A percentile compares a stretch with the other conserved stretches of the same genome.
These are phyloP conservation scores for Pangasius mekongensis DNA, from an alignment of 2,797 vertebrate species.

Conservation along the genomic window DNA sequence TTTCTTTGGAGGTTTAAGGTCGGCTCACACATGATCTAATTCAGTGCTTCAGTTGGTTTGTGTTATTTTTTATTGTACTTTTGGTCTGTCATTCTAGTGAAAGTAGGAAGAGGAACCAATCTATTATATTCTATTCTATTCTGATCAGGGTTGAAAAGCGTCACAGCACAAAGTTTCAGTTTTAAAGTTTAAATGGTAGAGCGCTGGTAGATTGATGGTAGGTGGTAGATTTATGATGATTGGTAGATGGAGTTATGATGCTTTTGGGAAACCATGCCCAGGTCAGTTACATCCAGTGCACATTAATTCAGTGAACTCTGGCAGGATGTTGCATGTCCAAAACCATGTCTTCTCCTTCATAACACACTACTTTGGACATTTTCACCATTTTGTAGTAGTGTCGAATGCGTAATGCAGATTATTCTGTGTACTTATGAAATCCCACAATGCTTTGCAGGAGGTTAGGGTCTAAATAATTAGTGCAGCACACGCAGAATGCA, in stretches of 20 bases:
- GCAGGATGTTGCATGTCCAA: background rate
- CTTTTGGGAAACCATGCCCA: background rate
- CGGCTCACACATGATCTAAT: background rate
- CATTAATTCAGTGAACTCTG: background rate
- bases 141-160: background rate
- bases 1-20: background rate
- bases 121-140: background rate
- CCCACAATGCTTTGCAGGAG: background rate
- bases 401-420: background rate
- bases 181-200: background rate
- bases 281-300: background rate
- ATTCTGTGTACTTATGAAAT: background rate
- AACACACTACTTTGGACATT: background rate
- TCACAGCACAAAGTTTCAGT: background rate
- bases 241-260: too few relatives aligned
- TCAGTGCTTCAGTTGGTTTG: background rate
- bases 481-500: background rate
- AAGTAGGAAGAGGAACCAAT: background rate
- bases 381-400: too few relatives aligned
- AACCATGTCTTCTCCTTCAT: background rate
- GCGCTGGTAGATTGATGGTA: background rate
- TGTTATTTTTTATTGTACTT: background rate
- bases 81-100: constrained; percentile 10
- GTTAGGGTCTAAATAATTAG: background rate
- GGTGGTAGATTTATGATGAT: background rate